Base-by-base conservation (phyloP, 2,113 vertebrate species). In the Conger conger region DNA sequence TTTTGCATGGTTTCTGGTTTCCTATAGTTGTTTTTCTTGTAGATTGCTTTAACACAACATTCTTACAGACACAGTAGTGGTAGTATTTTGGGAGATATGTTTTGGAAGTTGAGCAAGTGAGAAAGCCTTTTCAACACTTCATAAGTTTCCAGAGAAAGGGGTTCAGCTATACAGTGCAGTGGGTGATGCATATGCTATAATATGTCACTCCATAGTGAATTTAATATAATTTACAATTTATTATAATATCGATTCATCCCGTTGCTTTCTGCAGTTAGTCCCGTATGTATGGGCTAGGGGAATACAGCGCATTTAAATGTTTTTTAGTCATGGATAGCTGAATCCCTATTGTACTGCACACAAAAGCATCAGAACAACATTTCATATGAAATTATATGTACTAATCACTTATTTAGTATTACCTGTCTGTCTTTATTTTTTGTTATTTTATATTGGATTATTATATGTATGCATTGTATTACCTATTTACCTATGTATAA, bases 201-300 rank as follows among this genome's bases (percentile, higher is more conserved):
- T 15, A 73, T 9, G 11, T 94, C 93, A 94, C 93, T 90, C 92
- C 91, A 90, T 95, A 94, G 94, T 91, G 68, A 4, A 73, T 93
- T 91, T 92, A 92, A 88, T 83, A 89, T 90, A 93, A 94, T 93
- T 89, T 93, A 95, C 91, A 95, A 96, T 96, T 94, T 95, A 94
- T 94, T 96, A 95, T 96, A 94, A 95, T 94, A 95, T 95, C 95
- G 94, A 93, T 73, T 33, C 11, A 5, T 94, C 93, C 88, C n/a
- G n/a, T n/a, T n/a, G 87, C 86, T 85, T 87, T 81, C 85, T 83
- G 88, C 87, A 88, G 90, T 87, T 81, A 85, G 87, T 87, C 88
- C 88, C 79, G 83, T 82, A 73, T 87, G 88, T 89, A 87, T 84
- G 85, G 87, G n/a, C n/a, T n/a, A n/a, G 86, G 89, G 82, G 84